Evolutionary conservation across 2,888 invertebrate species (phyloP), one percentile per base, ranked within the genome.

Genomic region (Conchocele bisecta): DNA sequence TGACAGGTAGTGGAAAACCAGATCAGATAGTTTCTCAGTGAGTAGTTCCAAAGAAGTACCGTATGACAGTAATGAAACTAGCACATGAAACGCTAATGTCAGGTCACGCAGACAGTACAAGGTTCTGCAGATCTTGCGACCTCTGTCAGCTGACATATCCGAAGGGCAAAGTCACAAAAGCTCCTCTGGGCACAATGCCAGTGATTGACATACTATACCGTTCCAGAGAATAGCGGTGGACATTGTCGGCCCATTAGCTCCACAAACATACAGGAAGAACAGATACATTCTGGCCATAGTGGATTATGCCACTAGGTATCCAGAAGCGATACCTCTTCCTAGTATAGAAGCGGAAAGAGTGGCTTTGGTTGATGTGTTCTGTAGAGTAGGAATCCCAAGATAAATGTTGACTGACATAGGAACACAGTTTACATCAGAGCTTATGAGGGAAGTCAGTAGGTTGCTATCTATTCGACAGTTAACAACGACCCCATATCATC

Each of bases 361-460:
- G 11, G 81, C 75, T 0, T 46, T 84, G 24, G 26, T 78, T 3
- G 64, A 67, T 24, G 65, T 82, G n/a, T 81, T n/a, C n/a, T n/a
- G n/a, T n/a, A n/a, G n/a, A n/a, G n/a, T n/a, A n/a, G n/a, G n/a
- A n/a, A n/a, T n/a, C 1, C 81, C 81, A 1, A 37, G 44, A 26
- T 73, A 80, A 58, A 66, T 84, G 13, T 50, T 85, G 20, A 74
- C 65, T 33, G 82, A 84, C 46, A 50, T 59, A 24, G 82, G 80
- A 5, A 64, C 73, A 6, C 82, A 80, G 50, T 82, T 80, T 48
- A 75, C 67, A 2, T 74, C 75, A 11, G 63, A 65, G 3, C 35
- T 75, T 7, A 80, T 76, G 76, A 29, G 17, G 42, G 73, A 75
- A 41, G 59, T 83, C 26, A 64, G 67, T 56, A 51, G 59, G 20